Conservation (phyloP, 2,888 invertebrate genomes). For the Hirtodrosophila alboralis region DNA sequence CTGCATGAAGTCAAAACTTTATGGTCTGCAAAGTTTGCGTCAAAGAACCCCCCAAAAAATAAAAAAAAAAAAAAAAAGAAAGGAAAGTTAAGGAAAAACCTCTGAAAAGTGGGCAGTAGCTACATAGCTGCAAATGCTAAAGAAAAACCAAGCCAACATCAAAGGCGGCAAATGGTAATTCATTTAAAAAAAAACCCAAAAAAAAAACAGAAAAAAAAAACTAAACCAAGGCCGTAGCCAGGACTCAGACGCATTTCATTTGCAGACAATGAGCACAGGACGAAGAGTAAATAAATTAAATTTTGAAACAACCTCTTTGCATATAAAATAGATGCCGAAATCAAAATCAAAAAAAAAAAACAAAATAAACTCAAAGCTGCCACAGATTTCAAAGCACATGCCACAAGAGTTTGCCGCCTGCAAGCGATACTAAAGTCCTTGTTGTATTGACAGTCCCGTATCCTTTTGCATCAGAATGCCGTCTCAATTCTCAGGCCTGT, state of each 20-base stretch:
- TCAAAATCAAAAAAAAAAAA: too few relatives aligned
- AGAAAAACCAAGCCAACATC: constrained; percentile 67
- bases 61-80: constrained; percentile 16
- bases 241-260: constrained; percentile 66
- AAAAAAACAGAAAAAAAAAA: too few relatives aligned
- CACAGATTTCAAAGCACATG: constrained; percentile 64
- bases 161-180: constrained; percentile 74
- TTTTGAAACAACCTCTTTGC: constrained; percentile 72
- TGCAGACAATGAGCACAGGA: constrained; percentile 75
- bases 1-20: constrained; percentile 79
- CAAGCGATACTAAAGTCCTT: constrained; percentile 66
- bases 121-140: constrained; percentile 57
- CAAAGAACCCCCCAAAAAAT: constrained; percentile 53
- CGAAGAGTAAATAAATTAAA: constrained; percentile 76
- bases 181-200: constrained; percentile 70
- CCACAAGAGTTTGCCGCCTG: constrained; percentile 42
- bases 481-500: too few relatives aligned
- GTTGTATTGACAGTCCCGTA: too few relatives aligned
- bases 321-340: constrained; percentile 63
- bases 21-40: constrained; percentile 80
- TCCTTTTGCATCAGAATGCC: too few relatives aligned
- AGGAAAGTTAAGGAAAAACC: constrained; percentile 26
- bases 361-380: constrained; percentile 33
- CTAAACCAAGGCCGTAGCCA: constrained; percentile 43
- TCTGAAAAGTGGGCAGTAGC: constrained; percentile 46